A percentile compares a stretch with the other conserved stretches of the same genome.
Evolutionary conservation across 2,113 vertebrate species (phyloP).

Genomic region (Aldabrachelys gigantea): DNA sequence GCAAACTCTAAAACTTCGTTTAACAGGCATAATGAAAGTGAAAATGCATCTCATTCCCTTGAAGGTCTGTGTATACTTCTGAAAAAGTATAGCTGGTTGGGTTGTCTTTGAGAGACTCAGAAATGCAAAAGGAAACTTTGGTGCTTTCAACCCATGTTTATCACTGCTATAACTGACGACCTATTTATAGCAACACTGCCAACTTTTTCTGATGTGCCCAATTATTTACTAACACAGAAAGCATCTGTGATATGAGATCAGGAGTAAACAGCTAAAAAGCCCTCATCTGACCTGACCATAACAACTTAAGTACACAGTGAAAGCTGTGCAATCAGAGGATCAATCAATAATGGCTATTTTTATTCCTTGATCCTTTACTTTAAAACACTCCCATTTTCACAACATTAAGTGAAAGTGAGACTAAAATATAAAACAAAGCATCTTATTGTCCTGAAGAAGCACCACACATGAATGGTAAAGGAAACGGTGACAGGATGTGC

Average conservation of each 20-base stretch:
- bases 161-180: not conserved
- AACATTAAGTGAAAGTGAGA: not conserved
- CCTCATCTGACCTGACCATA: not conserved
- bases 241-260: fast-evolving
- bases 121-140: not conserved
- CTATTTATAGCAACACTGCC: not conserved
- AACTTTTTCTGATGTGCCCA: not conserved
- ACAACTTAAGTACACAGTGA: not conserved
- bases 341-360: not conserved
- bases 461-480: not conserved
- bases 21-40: not conserved
- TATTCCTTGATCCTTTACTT: not conserved
- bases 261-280: not conserved
- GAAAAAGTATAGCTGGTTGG: not conserved
- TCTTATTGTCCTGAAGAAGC: not conserved
- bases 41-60: not conserved
- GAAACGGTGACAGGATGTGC: constrained; percentile 41
- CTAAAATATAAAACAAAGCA: not conserved
- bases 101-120: not conserved
- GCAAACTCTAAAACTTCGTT: not conserved
- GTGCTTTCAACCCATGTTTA: not conserved
- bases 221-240: fast-evolving
- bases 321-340: not conserved
- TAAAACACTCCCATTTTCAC: not conserved
- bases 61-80: not conserved